These are phyloP conservation scores for Adelphocoris suturalis DNA, from an alignment of 2,888 invertebrate genomes.

Conservation along the genomic window DNA sequence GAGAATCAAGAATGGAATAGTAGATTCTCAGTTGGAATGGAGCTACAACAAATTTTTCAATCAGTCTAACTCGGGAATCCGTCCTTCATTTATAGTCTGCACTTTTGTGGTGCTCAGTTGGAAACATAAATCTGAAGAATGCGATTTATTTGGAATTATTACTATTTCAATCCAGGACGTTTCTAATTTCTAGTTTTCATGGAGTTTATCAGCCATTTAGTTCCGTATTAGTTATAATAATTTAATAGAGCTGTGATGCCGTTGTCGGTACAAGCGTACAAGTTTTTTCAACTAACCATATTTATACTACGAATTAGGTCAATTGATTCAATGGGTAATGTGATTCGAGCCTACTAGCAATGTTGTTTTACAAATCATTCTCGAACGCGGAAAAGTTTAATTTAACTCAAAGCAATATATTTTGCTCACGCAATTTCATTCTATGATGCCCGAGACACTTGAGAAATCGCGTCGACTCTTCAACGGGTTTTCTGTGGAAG, in stretches of 20 bases:
- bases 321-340: not conserved
- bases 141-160: too few species aligned
- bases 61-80: too few species aligned
- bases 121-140: too few species aligned
- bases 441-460: not conserved
- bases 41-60: too few species aligned
- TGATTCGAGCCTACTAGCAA: not conserved
- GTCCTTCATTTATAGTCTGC: too few species aligned
- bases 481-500: not conserved
- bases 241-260: not conserved
- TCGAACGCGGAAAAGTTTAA: not conserved
- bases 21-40: too few species aligned
- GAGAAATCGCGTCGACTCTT: constrained; percentile 15
- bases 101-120: too few species aligned
- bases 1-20: too few species aligned
- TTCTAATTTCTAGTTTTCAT: too few species aligned
- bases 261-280: not conserved
- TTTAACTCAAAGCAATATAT: not conserved
- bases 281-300: not conserved
- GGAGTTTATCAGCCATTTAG: too few species aligned
- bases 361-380: constrained; percentile 2
- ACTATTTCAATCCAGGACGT: too few species aligned
- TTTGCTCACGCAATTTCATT: not conserved
- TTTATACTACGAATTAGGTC: not conserved
- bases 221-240: too few species aligned